These are phyloP conservation scores for Lophochroa leadbeateri DNA, from an alignment of 2,113 vertebrate genomes.

Conservation along the genomic window DNA sequence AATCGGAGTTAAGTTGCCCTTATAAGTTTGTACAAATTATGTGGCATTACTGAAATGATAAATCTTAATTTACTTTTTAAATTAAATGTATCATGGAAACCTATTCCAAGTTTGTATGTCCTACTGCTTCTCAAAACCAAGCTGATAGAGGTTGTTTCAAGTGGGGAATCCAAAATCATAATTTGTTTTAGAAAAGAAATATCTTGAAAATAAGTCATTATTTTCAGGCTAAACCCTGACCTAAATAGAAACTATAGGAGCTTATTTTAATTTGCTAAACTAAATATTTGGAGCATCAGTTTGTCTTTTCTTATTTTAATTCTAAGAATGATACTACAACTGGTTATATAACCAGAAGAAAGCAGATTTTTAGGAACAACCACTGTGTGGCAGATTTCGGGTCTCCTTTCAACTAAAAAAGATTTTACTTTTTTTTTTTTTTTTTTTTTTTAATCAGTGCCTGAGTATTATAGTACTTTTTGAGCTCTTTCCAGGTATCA, in stretches of 20 bases:
- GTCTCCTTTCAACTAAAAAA: neutral
- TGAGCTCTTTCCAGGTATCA: neutral
- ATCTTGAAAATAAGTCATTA: neutral
- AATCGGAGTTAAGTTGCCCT: neutral
- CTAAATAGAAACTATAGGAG: neutral
- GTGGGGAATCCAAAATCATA: neutral
- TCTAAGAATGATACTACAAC: neutral
- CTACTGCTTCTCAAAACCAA: neutral
- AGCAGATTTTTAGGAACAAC: neutral
- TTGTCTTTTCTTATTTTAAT: neutral
- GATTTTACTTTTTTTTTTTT: neutral
- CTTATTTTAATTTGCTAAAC: neutral
- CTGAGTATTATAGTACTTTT: neutral
- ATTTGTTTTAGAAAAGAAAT: neutral
- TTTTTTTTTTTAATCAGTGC: neutral
- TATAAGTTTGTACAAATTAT: neutral
- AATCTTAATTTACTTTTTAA: neutral
- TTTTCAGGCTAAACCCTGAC: neutral
- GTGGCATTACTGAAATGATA: neutral
- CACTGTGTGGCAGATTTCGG: neutral
- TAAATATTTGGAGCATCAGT: neutral
- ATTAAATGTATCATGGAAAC: neutral
- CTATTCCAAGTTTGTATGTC: neutral
- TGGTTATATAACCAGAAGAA: neutral
- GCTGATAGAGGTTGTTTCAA: neutral